Base-by-base conservation (phyloP, 1,140 invertebrate genomes). In the Harpegnathos saltator region DNA sequence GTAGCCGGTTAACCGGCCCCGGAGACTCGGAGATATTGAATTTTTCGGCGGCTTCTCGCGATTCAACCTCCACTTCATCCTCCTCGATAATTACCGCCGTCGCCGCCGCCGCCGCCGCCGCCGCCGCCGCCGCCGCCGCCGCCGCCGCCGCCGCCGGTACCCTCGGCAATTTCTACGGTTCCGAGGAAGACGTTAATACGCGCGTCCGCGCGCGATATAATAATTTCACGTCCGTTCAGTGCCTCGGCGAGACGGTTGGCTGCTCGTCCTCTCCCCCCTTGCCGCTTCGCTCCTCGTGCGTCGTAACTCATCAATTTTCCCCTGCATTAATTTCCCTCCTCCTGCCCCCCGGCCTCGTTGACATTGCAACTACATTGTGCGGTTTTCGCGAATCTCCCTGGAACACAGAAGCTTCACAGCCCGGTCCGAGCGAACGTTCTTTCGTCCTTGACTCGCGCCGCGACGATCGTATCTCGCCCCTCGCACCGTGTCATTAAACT, bases 81-180 rank as follows among this genome's bases (percentile, higher is more conserved):
- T n/a, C n/a, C n/a, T n/a, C 75, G 62, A 71, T 87, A 72, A 84
- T 88, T 88, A 87, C 71, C 26, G 84, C 82, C n/a, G 52, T 71
- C 69, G 29, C 77, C 84, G 80, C 87, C 83, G 87, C 83, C 75
- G 65, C 75, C 75, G 38, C 52, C 56, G 33, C n/a, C 50, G n/a
- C 1, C n/a, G 12, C n/a, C n/a, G 19, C 22, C 17, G 14, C 14
- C 15, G 26, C 15, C 26, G 9, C 29, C 19, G 22, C n/a, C n/a
- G n/a, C n/a, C n/a, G n/a, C n/a, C n/a, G n/a, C n/a, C n/a, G n/a
- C n/a, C n/a, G 29, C 29, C 29, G 29, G 29, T 33, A 33, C 29
- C 29, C 29, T 33, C 24, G 19, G 63, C 14, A 59, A 80, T 71
- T 80, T 58, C 52, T 59, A 29, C 15, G 17, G 22, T 38, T 59